Base-by-base conservation (phyloP, 2,797 vertebrate genomes). In the Gallinago stenura region DNA sequence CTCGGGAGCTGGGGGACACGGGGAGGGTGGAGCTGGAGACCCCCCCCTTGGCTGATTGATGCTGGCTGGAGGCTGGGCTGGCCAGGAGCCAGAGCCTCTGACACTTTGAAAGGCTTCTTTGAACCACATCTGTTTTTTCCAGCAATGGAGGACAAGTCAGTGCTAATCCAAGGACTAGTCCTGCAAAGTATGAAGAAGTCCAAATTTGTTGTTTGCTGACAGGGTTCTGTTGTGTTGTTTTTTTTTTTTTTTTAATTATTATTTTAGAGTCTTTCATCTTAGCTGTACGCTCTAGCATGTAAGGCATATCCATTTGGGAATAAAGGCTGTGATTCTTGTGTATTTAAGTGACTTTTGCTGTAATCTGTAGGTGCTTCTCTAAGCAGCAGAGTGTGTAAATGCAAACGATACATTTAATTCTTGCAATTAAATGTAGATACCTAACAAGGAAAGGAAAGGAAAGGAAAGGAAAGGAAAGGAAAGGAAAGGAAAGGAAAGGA, bases 101-200 rank as follows among this genome's bases (percentile, higher is more conserved):
- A 45, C 77, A 19, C 90, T 64, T 95, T 93, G 80, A 95, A 94
- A 88, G 83, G 15, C 60, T 70, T 65, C 93, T 96, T 93, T 95
- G 91, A 97, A 94, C 93, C 61, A 91, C 91, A 94, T 95, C 91
- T 97, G 90, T 43, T 95, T 97, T 96, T 93, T 65, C 50, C 76
- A 91, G 90, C 72, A 69, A 21, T 17, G 22, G 80, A 90, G 56
- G 93, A 88, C 0, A 54, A 91, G 70, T 58, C 83, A 15, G 72
- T 39, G 54, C 61, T 95, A 54, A 95, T 76, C 54, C 70, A 72
- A 65, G 53, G 54, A 31, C 65, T 83, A n/a, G 72, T 25, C 30
- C 22, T 57, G n/a, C 39, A 68, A 92, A 77, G 9, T 56, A 24
- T 53, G 71, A 64, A 76, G 66, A 65, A 81, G 65, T 41, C 28